Base-by-base conservation (phyloP, 2,888 invertebrate genomes). In the Platerodrilus igneus region DNA sequence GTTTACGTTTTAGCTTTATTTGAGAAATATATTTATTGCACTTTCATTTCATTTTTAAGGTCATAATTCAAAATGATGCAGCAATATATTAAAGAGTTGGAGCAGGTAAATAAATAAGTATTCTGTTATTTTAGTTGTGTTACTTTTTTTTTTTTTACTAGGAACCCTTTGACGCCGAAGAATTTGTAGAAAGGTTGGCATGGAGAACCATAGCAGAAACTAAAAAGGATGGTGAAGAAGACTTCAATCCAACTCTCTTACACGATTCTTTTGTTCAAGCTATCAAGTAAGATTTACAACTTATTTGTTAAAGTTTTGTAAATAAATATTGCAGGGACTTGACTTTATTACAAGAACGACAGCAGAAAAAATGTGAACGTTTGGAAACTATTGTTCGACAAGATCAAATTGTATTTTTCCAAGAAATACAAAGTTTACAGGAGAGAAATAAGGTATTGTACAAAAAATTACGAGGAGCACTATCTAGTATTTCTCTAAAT, bases 131-230 rank as follows among this genome's bases (percentile, higher is more conserved):
- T 35, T 23, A 10, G 5, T 3, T 18, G 6, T 7, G 13, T 7
- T 30, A 20, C 13, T 30, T 15, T 26, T 13, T 3, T 18, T 34
- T 6, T 9, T 15, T 67, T 69, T n/a, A n/a, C 37, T 57, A 97
- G 92, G 95, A 95, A 62, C 92, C 95, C 0, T 97, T 96, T 65
- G 92, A 95, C 72, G 86, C 94, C 7, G 91, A 93, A 60, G 96
- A 96, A 64, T 97, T 97, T 73, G 94, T 99, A 1, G 97, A 99
- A 66, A 77, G 95, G 37, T 75, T 97, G 60, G 96, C 96, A 21
- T 92, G 96, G 83, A 78, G 94, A 53, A 90, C 93, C 30, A 89
- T 91, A 63, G 79, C 79, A 25, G 79, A 79, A 49, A 75, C 73
- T 10, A 73, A 68, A 56, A 81, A 79, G 55, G 86, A 83, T 58